Conservation (phyloP, 2,888 invertebrate genomes). For the Tribolium freemani region DNA sequence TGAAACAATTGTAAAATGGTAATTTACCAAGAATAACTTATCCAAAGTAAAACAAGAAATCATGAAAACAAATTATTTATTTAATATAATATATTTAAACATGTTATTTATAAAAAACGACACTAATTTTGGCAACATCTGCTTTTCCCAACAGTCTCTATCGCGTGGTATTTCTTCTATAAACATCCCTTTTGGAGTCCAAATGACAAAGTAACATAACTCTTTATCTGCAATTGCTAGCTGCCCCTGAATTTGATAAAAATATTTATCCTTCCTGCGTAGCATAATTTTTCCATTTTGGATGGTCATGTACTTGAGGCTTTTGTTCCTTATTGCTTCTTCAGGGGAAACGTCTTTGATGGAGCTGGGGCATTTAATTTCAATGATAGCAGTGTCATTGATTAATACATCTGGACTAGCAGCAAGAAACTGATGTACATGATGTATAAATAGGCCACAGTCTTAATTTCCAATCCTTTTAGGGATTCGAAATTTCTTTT, state of each 20-base stretch:
- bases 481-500: neutral
- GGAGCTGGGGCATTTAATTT: constrained; percentile 33
- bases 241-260: constrained; percentile 2
- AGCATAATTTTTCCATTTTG: neutral
- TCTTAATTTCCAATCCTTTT: neutral
- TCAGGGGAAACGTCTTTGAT: too few relatives aligned
- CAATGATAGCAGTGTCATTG: neutral
- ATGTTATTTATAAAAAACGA: too few relatives aligned
- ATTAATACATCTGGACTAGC: constrained; percentile 27
- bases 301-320: neutral
- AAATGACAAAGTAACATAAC: neutral
- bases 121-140: neutral
- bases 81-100: too few relatives aligned
- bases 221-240: neutral
- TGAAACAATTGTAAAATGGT: too few relatives aligned
- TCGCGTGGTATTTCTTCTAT: neutral
- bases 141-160: neutral
- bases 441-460: constrained; percentile 3
- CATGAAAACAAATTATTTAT: too few relatives aligned
- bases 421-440: constrained; percentile 2
- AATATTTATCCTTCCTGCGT: neutral
- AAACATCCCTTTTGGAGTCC: neutral
- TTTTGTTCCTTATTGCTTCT: neutral
- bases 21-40: too few relatives aligned
- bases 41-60: too few relatives aligned